Base-by-base conservation (phyloP, 2,888 invertebrate genomes). In the Ashinkailepas kermadecensis region DNA sequence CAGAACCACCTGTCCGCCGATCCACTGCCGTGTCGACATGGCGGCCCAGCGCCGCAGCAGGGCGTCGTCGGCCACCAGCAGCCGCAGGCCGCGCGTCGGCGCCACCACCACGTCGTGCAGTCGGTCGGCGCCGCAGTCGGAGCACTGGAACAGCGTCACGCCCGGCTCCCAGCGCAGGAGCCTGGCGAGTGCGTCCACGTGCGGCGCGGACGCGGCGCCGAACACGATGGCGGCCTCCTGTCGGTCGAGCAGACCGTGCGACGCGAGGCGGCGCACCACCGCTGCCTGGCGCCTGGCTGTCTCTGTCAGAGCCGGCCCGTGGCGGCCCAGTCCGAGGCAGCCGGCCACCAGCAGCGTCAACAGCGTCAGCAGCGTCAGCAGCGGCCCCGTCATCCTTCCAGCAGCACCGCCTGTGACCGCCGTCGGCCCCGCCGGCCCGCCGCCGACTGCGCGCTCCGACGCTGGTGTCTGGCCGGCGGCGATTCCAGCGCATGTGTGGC, bases 1-100 rank as follows among this genome's bases (percentile, higher is more conserved):
- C 81, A 82, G 78, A 18, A 74, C 74, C 74, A 74, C 54, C 74
- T 54, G 8, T 7, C 74, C 74, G 39, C 54, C 74, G 18, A 74
- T 54, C 74, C 74, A 74, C 54, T 74, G 74, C 3, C 18, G 39
- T 54, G 54, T 18, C 21, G 8, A 8, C 54, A 54, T 54, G 15
- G 54, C 18, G 74, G 18, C 21, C 39, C 15, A 15, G 18, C 15
- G 74, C 18, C 18, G 39, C 13, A 74, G 54, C 11, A 7, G 54
- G 18, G 39, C 54, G 7, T 7, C 8, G 54, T 54, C 74, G 18
- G 54, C 74, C 6, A 74, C 54, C 18, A 74, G 54, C 54, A 74
- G 39, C 54, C 54, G 54, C 74, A 74, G 54, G 18, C 74, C 74
- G 54, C 8, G 11, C 15, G 8, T 15, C 8, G 74, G 74, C 39